These are phyloP conservation scores for Drosophila differens DNA, from an alignment of 2,888 invertebrate genomes.

Conservation along the genomic window DNA sequence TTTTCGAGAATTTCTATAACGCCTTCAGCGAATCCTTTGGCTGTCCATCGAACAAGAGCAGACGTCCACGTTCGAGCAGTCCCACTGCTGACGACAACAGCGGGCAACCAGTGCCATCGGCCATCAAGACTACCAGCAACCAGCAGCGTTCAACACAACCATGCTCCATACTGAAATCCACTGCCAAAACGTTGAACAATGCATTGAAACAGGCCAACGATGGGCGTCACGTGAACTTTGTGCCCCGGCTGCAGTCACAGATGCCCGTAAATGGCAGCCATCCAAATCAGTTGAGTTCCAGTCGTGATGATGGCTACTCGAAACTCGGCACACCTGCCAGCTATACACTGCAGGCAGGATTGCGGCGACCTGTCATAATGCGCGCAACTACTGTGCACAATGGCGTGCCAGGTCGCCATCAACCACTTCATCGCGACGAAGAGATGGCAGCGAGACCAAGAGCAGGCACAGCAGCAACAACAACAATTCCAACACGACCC, in stretches of 20 bases:
- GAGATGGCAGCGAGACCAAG: background rate
- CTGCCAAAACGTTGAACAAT: constrained; percentile 3
- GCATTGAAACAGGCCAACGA: background rate
- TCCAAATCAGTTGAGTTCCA: background rate
- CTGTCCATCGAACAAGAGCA: constrained; percentile 1
- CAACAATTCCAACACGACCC: background rate
- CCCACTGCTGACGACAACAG: background rate
- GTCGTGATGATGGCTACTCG: background rate
- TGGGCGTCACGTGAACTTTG: constrained; percentile 35
- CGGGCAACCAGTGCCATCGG: background rate
- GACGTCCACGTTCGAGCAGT: background rate
- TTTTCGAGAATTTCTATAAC: background rate
- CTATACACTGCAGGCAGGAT: background rate
- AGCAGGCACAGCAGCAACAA: background rate
- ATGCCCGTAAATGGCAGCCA: background rate
- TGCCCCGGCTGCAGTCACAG: background rate
- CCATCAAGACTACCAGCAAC: background rate
- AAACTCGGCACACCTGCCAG: background rate
- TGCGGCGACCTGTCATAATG: constrained; percentile 2
- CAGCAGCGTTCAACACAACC: background rate
- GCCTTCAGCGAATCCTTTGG: constrained; percentile 20
- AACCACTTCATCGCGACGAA: background rate
- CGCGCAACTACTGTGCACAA: background rate
- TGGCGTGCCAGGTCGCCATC: background rate
- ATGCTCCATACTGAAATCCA: constrained; percentile 35